A percentile compares a stretch with the other conserved stretches of the same genome.
Evolutionary conservation across 1,140 invertebrate genomes (phyloP).

Genomic region (Cyphomyrmex costatus): DNA sequence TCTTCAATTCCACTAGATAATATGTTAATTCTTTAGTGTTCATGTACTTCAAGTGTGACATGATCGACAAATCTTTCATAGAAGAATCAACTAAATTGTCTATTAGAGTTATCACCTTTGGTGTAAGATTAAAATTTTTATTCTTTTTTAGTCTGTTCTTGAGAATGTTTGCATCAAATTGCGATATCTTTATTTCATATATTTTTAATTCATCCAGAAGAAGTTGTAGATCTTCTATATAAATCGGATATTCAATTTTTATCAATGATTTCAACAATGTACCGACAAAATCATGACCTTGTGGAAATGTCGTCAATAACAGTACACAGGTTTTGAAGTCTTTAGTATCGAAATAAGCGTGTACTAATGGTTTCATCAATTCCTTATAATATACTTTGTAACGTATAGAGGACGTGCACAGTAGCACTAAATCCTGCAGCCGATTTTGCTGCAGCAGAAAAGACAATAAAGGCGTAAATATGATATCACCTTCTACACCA

Average conservation of each 20-base stretch:
- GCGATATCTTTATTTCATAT: conserved; percentile 20
- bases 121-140: neutral
- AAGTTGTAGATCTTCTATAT: neutral
- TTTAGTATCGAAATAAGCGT: conserved; percentile 68
- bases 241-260: neutral
- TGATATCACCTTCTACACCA: conserved; percentile 80
- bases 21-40: conserved; percentile 85
- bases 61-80: neutral
- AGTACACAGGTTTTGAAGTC: conserved; percentile 69
- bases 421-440: conserved; percentile 83
- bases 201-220: conserved; percentile 50
- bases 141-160: neutral
- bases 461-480: conserved; percentile 86
- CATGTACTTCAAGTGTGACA: conserved; percentile 85
- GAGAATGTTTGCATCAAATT: neutral
- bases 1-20: conserved; percentile 87
- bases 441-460: conserved; percentile 85
- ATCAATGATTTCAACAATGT: conserved; percentile 28
- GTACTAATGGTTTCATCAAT: conserved; percentile 77
- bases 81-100: neutral
- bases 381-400: conserved; percentile 82
- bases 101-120: neutral
- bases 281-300: conserved; percentile 27
- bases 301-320: conserved; percentile 75
- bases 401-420: conserved; percentile 83